Evolutionary conservation across 2,113 vertebrate species (phyloP).

Genomic region (Brachypteracias leptosomus): DNA sequence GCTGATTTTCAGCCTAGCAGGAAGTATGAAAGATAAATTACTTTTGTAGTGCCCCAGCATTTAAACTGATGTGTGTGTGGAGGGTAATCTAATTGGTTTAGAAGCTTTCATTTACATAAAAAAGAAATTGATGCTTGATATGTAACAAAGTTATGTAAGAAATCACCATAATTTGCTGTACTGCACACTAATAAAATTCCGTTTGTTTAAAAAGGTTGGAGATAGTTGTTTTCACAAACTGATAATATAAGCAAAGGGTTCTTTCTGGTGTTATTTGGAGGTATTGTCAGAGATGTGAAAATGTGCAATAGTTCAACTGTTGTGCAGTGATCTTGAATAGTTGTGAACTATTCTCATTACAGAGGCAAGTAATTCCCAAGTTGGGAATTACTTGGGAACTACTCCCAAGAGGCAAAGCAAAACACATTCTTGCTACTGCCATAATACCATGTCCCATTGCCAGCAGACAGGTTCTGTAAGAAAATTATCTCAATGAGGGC

Average conservation of each 20-base stretch:
- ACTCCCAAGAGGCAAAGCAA: not conserved
- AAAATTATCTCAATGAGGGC: not conserved
- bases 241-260: not conserved
- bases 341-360: not conserved
- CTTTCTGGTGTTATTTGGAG: not conserved
- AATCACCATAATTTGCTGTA: not conserved
- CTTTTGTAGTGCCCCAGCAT: not conserved
- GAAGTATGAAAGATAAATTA: constrained; percentile 39
- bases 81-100: not conserved
- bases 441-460: fast-evolving
- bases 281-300: not conserved
- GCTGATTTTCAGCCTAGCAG: constrained; percentile 6
- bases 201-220: not conserved
- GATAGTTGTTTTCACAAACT: not conserved
- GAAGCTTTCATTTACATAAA: constrained; percentile 29
- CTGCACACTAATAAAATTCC: not conserved
- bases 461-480: not conserved
- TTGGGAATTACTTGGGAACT: too few species aligned
- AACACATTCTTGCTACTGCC: fast-evolving
- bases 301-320: not conserved
- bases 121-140: constrained; percentile 13
- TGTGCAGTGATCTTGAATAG: not conserved
- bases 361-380: too few species aligned
- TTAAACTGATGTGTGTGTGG: not conserved
- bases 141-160: not conserved